Evolutionary conservation across 2,113 vertebrate species (phyloP), one percentile per base, ranked within the genome.

Genomic region (Sylvietta virens): DNA sequence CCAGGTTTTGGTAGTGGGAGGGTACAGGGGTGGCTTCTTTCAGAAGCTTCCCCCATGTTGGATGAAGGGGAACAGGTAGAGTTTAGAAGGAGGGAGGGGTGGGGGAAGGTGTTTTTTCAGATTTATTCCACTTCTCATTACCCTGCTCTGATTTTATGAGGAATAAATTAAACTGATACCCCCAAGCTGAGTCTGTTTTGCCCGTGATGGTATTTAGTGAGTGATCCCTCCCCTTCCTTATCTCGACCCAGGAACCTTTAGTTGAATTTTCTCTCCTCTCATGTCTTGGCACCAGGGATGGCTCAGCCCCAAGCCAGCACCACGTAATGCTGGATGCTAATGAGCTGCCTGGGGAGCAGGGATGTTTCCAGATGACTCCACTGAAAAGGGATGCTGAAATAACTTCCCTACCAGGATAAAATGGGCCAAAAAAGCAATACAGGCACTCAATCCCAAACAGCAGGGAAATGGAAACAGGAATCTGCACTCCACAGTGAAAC

Each of bases 361-460:
- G 91, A 69, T 53, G 65, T 51, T 94, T 95, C 62, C 85, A 92
- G 83, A 90, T 73, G 54, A 85, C 74, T 86, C 61, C 57, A 37
- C n/a, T 56, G 57, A 57, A 57, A 54, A 72, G 81, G 60, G 48
- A n/a, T n/a, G 73, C 53, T 65, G 82, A 82, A 92, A 72, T 47
- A 82, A 86, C 70, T 65, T 92, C 62, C 85, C 71, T 53, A 80
- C 21, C 82, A 48, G 58, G 50, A 76, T 5, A 65, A 82, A 80
- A 47, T 0, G 11, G 44, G 71, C 71, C 71, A 88, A 54, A 65
- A 82, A 69, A 65, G 58, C 51, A 70, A 82, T 11, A 16, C 31
- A 81, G 30, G 62, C 69, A 7, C 81, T 61, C 0, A 5, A 85
- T 80, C 66, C 70, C 67, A 14, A 88, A 54, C 50, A 88, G 58